These are phyloP conservation scores for Euphydryas editha DNA, from an alignment of 2,888 invertebrate species.

Conservation along the genomic window DNA sequence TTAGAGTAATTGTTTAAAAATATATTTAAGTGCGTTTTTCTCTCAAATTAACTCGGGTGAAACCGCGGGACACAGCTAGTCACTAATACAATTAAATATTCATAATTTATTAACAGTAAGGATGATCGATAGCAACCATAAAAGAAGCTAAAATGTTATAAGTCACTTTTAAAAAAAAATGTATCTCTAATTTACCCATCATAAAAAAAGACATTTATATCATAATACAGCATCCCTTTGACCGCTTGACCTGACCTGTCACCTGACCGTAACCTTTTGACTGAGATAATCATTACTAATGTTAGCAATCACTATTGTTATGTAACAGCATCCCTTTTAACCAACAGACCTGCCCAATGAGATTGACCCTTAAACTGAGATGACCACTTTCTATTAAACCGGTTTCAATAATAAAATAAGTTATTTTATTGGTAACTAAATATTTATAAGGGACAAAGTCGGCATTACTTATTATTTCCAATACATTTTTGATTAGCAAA, in stretches of 20 bases:
- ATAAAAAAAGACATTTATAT: constrained; percentile 13
- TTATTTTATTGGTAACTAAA: neutral
- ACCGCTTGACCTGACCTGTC: constrained; percentile 32
- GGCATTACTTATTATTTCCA: too few species aligned
- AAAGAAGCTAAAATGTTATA: too few species aligned
- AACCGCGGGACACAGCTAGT: too few species aligned
- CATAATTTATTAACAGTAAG: neutral
- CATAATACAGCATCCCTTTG: constrained; percentile 29
- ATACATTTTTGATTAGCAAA: too few species aligned
- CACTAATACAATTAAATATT: neutral
- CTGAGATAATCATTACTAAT: constrained; percentile 37
- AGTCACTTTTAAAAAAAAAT: neutral
- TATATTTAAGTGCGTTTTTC: too few species aligned
- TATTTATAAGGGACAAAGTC: neutral
- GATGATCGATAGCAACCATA: too few species aligned
- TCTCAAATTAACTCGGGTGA: too few species aligned
- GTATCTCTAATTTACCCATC: neutral
- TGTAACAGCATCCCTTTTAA: constrained; percentile 29
- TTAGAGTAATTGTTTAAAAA: too few species aligned
- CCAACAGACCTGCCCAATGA: constrained; percentile 30
- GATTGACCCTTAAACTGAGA: constrained; percentile 44
- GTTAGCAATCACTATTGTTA: neutral
- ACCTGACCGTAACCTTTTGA: constrained; percentile 43
- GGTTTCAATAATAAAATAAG: constrained; percentile 3
- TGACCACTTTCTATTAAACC: constrained; percentile 35